Evolutionary conservation across 2,888 invertebrate species (phyloP), one percentile per base, ranked within the genome.

Genomic region (Drepanosiphum platanoidis): DNA sequence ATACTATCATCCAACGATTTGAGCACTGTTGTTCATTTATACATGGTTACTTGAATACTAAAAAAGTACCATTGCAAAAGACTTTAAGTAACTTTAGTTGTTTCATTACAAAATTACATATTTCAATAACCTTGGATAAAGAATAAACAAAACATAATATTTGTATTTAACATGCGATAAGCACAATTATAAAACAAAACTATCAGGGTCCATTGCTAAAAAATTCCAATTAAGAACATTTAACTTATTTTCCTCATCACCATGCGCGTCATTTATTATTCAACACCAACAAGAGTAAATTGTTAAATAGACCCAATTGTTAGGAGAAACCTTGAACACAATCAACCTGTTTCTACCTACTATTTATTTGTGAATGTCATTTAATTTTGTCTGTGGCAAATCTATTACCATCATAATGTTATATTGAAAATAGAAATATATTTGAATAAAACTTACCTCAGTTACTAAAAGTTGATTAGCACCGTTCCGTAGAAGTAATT

Each of bases 381-480:
- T 72, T 72, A 61, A 58, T 68, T 68, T 68, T 75, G 13, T 34
- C 34, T 52, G 66, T 42, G 42, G 36, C 22, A 83, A 64, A 83
- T 46, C 42, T 66, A 74, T 27, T 52, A 82, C 13, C 39, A 34
- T 52, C 61, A 61, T 58, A 46, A 5, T 46, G 30, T 9, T 71
- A 58, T 58, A 46, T 77, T 52, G 11, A 32, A 58, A 27, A 64
- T 1, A 81, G 39, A 52, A 46, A n/a, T 68, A 66, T 34, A 58
- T 36, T n/a, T n/a, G 27, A 52, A 52, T 39, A 66, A 32, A 66
- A 87, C 88, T 88, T 89, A 94, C 97, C 93, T 98, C 98, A 58
- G 99, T 99, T 75, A 98, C 96, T 78, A 99, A 92, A 75, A 96
- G 95, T 90, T 98, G 99, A 90, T 97, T 98, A 87, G 98, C 99